Evolutionary conservation across 2,797 vertebrate genomes (phyloP), one percentile per base, ranked within the genome.

Genomic region (Myiothlypis coronata): DNA sequence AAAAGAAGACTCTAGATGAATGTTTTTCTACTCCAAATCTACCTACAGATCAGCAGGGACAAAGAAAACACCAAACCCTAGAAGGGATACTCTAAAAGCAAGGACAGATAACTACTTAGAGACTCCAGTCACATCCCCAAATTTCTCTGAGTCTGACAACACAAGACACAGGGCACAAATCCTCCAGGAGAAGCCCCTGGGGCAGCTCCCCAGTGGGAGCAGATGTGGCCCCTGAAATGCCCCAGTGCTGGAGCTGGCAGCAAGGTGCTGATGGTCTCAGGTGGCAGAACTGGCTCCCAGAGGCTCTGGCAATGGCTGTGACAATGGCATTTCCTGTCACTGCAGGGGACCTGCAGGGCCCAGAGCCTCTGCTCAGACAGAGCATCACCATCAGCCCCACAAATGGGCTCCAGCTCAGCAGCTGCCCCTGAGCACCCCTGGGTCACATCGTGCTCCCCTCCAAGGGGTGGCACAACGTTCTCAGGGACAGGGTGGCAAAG

Each of bases 391-490:
- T 2, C 35, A 49, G 26, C 18, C 44, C 55, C 3, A 10, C 11
- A 46, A n/a, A 69, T 1, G 12, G 55, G 47, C 37, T 72, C 24
- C 61, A 78, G 37, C 2, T 27, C 46, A 87, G 70, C 43, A 92
- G n/a, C 46, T n/a, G 32, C 47, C 41, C 50, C 35, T 39, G 8
- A 75, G 59, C 19, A 11, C 8, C 44, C 35, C 41, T 2, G 14
- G 67, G 19, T 53, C 61, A 86, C 59, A 24, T 5, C 3, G 4
- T 60, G 44, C 35, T 27, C 56, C 56, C 23, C 76, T 67, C 52
- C 28, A 69, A 76, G 30, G 35, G 10, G 9, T 47, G 47, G 52
- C 6, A 67, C 1, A 70, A 55, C 0, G 0, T 37, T 74, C 83
- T 26, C 53, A 53, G 30, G 44, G 43, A 43, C 44, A 67, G 6